These are phyloP conservation scores for Rallus limicola DNA, from an alignment of 2,113 vertebrate species.

Conservation along the genomic window DNA sequence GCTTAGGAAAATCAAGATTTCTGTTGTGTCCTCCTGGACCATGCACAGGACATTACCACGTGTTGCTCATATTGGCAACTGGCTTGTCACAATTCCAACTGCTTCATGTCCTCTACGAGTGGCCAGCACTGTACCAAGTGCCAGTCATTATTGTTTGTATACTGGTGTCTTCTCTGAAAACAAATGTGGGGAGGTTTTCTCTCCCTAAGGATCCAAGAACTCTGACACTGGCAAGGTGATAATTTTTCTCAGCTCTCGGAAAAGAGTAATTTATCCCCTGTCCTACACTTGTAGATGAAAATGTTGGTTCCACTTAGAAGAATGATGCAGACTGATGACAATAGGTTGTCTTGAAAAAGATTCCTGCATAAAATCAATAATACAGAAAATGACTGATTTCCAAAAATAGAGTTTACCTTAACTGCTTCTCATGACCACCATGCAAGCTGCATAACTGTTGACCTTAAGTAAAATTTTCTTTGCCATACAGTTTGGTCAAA, in stretches of 20 bases:
- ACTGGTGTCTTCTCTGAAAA: not conserved
- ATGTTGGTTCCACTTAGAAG: not conserved
- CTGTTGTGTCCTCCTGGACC: not conserved
- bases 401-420: not conserved
- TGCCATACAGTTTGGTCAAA: not conserved
- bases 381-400: not conserved
- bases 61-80: not conserved
- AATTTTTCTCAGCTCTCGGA: not conserved
- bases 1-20: not conserved
- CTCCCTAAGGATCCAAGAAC: not conserved
- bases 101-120: not conserved
- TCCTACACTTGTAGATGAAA: not conserved
- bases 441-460: not conserved
- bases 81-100: not conserved
- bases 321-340: not conserved
- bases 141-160: not conserved
- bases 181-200: rapidly evolving
- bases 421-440: not conserved
- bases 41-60: not conserved
- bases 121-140: not conserved
- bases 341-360: not conserved
- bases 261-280: not conserved
- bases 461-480: not conserved
- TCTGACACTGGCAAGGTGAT: not conserved
- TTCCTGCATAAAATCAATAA: not conserved